These are phyloP conservation scores for Heteromormyrus szaboi DNA, from an alignment of 2,797 vertebrate species.

Conservation along the genomic window DNA sequence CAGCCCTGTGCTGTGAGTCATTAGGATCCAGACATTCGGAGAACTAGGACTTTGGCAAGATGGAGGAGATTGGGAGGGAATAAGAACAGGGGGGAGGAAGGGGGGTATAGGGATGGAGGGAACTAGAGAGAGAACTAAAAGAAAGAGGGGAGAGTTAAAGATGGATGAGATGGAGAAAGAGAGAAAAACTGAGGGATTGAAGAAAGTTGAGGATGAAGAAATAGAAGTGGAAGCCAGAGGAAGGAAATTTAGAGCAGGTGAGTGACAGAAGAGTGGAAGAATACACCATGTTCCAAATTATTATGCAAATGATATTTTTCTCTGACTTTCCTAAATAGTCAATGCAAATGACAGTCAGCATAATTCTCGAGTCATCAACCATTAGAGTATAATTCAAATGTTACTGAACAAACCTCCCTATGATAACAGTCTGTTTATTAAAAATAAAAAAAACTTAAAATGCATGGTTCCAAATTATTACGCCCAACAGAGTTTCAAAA, in stretches of 20 bases:
- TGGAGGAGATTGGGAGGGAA: conserved; percentile 24
- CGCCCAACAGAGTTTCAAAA: too few relatives aligned
- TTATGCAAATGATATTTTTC: too few relatives aligned
- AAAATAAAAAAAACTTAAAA: too few relatives aligned
- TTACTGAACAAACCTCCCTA: too few relatives aligned
- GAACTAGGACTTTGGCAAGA: conserved; percentile 43
- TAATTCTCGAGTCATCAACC: too few relatives aligned
- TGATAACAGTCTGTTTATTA: too few relatives aligned
- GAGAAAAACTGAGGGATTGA: conserved; percentile 17
- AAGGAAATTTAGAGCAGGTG: background rate
- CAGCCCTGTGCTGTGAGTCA: conserved; percentile 42
- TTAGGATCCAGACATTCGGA: conserved; percentile 60
- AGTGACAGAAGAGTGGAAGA: background rate
- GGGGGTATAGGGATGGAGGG: background rate
- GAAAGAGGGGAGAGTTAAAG: background rate
- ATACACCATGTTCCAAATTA: too few relatives aligned
- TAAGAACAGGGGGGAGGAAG: background rate
- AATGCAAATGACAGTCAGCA: too few relatives aligned
- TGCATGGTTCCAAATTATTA: too few relatives aligned
- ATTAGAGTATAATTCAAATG: too few relatives aligned
- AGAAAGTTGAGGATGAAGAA: conserved; percentile 26
- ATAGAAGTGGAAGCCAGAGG: conserved; percentile 25
- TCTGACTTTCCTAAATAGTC: too few relatives aligned
- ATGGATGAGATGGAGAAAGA: conserved; percentile 23
- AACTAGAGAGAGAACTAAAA: background rate